Base-by-base conservation (phyloP, 2,888 invertebrate species). In the Cacoxenus indagator region DNA sequence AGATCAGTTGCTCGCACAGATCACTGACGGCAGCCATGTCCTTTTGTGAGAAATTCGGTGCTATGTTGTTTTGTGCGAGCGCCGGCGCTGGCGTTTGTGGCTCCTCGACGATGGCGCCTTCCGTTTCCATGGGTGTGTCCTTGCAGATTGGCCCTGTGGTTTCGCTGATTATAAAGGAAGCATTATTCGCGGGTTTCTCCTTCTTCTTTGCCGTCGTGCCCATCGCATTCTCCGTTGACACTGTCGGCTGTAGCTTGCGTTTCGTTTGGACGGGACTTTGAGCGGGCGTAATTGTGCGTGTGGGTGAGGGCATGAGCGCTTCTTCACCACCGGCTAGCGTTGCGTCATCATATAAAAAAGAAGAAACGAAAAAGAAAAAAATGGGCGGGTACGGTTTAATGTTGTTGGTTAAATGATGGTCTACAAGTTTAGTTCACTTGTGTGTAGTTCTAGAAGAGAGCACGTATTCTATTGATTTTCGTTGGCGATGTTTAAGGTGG, bases 171-270 rank as follows among this genome's bases (percentile, higher is more conserved):
- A 84, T 76, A 72, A 85, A 81, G 22, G 83, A 76, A 11, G 9
- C 22, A 43, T 71, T 80, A 68, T 83, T 84, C 17, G 80, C 82
- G 4, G 85, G 85, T 74, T 91, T 91, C 82, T 93, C 93, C 88
- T 93, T 94, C 88, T 93, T 93, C 87, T 93, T 91, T 76, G 90
- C 89, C 65, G 90, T 90, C 19, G 88, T 88, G 5, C 88, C 89
- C 59, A 88, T 87, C 2, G 90, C 90, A 79, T 91, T 91, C 87
- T 91, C 93, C 74, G 93, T 92, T 54, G 94, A 94, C 77, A 92
- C 91, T n/a, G 94, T 93, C 27, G 91, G 91, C 86, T 94, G 93
- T 65, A 94, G 87, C 85, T 95, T 95, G 65, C 95, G 90, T 86
- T 95, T 95, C 65, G 92, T 91, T 69, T 94, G 92, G 55, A 89